Evolutionary conservation across 2,888 invertebrate species (phyloP), one percentile per base, ranked within the genome.

Genomic region (Lasioglossum marginatum): DNA sequence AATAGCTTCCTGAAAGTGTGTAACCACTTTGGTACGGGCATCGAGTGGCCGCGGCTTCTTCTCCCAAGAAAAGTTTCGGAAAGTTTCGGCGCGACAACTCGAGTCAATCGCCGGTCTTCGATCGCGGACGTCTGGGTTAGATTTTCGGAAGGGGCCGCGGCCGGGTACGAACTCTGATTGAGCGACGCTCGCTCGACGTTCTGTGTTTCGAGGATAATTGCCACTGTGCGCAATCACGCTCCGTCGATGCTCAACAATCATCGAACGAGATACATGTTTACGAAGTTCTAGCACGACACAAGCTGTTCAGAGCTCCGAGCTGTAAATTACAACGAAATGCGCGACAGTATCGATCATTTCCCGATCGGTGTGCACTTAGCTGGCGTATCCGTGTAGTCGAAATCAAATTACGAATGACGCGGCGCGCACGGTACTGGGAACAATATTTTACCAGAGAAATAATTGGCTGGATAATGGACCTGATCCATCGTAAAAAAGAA

Each of bases 1-100:
- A 90, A 91, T 91, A 89, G 89, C 87, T 89, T 88, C 79, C 85
- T 86, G 80, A 89, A 90, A 90, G 91, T 87, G 89, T 90, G 91
- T 88, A 89, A 90, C 91, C 89, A 90, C 90, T 92, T 89, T 81
- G 85, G 89, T 81, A 86, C 81, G 85, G 83, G 85, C 83, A 87
- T 85, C 88, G 85, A 87, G 85, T 85, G 87, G 81, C 86, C 88
- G 87, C 88, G 77, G 81, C 74, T 83, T 66, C 82, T 75, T 75
- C 74, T 37, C 40, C 60, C 37, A 78, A 12, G 81, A 70, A 79
- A 90, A 90, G 71, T 88, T 83, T 70, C 72, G 63, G n/a, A 83
- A 87, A 87, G 85, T 85, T 87, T 76, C 71, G 78, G 76, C 45
- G 77, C 70, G 77, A 80, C 82, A 83, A 81, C 88, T 87, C 79